phyloP scores from a whole-genome alignment of 2,113 vertebrate species.

The Indicator indicator region DNA sequence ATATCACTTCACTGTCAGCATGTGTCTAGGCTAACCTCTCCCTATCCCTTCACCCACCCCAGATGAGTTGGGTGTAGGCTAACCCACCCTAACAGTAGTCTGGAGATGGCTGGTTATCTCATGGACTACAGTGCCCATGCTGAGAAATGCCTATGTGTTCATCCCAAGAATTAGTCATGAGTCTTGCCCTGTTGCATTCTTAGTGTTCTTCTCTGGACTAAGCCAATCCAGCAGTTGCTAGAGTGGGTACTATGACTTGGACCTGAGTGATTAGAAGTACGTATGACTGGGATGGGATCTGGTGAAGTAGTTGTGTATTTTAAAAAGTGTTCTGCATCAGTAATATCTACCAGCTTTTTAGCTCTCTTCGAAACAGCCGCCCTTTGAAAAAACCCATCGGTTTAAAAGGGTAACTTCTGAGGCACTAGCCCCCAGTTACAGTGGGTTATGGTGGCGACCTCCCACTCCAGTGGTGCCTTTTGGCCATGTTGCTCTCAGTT shows the following conservation, averaged over 20 bases:
- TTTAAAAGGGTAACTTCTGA: neutral
- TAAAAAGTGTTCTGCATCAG: neutral
- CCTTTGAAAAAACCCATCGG: neutral
- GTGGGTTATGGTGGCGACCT: neutral
- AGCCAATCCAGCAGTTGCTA: neutral
- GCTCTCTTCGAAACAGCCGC: neutral
- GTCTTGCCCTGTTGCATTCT: neutral
- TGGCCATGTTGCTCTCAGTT: neutral
- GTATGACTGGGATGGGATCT: neutral
- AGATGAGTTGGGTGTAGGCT: neutral
- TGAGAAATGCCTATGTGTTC: neutral
- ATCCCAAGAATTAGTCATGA: neutral
- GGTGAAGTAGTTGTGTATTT: neutral
- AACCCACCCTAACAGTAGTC: neutral
- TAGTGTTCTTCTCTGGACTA: neutral
- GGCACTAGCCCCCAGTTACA: accelerated
- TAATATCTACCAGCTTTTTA: neutral
- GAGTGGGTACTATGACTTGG: neutral
- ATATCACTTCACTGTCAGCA: accelerated
- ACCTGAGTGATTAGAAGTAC: neutral
- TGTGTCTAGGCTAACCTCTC: neutral
- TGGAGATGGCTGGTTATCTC: slow-evolving; percentile 30
- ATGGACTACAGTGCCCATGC: neutral
- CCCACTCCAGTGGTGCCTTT: neutral
- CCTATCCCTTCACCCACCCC: neutral